Evolutionary conservation across 2,888 invertebrate species (phyloP), one percentile per base, ranked within the genome.

Genomic region (Eupithecia subfuscata): DNA sequence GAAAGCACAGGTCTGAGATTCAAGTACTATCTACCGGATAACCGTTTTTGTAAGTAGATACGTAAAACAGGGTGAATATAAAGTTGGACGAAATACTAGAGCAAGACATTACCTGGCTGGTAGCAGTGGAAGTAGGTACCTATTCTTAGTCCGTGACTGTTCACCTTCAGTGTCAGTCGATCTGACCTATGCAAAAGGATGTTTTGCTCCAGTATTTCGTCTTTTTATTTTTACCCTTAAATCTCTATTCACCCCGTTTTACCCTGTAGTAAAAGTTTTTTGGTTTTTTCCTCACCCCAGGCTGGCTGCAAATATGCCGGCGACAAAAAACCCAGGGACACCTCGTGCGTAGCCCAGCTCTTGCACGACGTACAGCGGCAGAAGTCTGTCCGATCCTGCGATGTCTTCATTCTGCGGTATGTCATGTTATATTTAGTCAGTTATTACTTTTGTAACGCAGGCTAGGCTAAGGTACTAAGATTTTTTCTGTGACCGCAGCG

Each of bases 251-350:
- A 5, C 37, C 37, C 37, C 7, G 37, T 37, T 37, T 37, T 37
- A 37, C 37, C 37, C 37, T 5, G 37, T 65, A 72, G 67, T 60
- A 7, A 56, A 65, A 48, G 25, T 60, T 73, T 30, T 30, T 30
- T 30, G 1, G 30, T 30, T 30, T 45, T 45, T 69, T 77, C 76
- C 92, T 87, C 95, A 98, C 98, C 99, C 99, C 82, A 99, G 96
- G 85, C 99, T 98, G 1, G 99, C 99, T 63, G 98, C 98, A 90
- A 99, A 99, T 77, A 99, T 98, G 30, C 99, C 98, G 7, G 99
- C 98, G 0, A 99, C 98, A 90, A 99, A 99, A 84, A 99, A 96
- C 4, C 99, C 99, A 1, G 98, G 97, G 2, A 99, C 93, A 0
- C 98, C 98, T 48, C 96, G 96, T 56, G 97, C 93, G 69, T 96